Base-by-base conservation (phyloP, 2,888 invertebrate species). In the Chorisops tibialis region DNA sequence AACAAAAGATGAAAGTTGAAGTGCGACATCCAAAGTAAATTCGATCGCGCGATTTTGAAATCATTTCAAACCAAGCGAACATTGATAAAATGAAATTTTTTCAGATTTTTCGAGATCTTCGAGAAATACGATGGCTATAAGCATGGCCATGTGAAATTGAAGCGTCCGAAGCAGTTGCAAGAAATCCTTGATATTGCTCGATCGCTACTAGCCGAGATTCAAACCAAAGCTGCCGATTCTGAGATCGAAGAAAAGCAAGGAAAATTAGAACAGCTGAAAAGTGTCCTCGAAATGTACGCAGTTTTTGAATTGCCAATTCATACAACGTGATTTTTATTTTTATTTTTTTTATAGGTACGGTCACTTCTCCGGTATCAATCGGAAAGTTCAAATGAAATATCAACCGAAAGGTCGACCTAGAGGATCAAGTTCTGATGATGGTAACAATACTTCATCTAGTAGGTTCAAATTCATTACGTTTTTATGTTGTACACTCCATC, bases 1-100 rank as follows among this genome's bases (percentile, higher is more conserved):
- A 99, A 76, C 99, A 99, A 81, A 99, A 99, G 81, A 99, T 99
- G 98, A 99, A 99, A 79, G 97, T 98, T 68, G 97, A 97, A 83
- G 97, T 97, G 12, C 84, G 96, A 56, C 96, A 97, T 83, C 91
- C 90, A 3, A 93, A 94, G 91, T 93, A 78, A 69, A 71, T 39
- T 22, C 9, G 1, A 37, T n/a, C n/a, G n/a, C n/a, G n/a, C n/a
- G n/a, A n/a, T n/a, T n/a, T n/a, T n/a, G n/a, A n/a, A 9, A 41
- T 39, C 11, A 11, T 37, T 37, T 37, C 6, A n/a, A n/a, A n/a
- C n/a, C n/a, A n/a, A n/a, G n/a, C n/a, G n/a, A n/a, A n/a, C n/a
- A n/a, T n/a, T n/a, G n/a, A n/a, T n/a, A n/a, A n/a, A n/a, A 47
- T 47, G 6, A 47, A 47, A 12, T 52, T 51, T 37, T 18, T 59